Conservation (phyloP, 2,888 invertebrate genomes). For the Xestia c-nigrum region DNA sequence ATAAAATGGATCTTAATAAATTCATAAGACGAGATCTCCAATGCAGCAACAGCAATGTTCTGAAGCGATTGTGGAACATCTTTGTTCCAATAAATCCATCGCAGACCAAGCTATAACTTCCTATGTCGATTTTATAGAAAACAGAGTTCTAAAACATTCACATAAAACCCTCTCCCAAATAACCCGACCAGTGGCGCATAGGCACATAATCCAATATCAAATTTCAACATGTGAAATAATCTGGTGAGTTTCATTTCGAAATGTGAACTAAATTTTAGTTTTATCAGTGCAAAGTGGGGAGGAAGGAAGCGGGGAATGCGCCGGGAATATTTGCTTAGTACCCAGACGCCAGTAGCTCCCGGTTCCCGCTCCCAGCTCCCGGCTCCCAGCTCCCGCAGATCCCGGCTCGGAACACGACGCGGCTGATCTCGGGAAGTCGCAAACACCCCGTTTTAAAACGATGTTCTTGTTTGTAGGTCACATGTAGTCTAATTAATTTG, state of each 20-base stretch:
- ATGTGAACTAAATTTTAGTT: slow-evolving; percentile 68
- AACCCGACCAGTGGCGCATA: slow-evolving; percentile 7
- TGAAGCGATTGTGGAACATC: not conserved
- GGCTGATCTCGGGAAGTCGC: slow-evolving; percentile 51
- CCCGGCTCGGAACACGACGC: slow-evolving; percentile 37
- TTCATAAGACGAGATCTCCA: slow-evolving; percentile 22
- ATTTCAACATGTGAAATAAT: slow-evolving; percentile 55
- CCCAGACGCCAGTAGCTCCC: slow-evolving; percentile 55
- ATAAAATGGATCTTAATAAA: slow-evolving; percentile 43
- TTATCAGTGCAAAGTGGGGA: slow-evolving; percentile 72
- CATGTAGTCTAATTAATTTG: slow-evolving; percentile 57
- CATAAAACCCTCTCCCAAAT: slow-evolving; percentile 14
- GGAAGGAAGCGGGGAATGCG: slow-evolving; percentile 73
- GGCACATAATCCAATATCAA: slow-evolving; percentile 39
- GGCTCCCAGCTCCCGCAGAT: slow-evolving; percentile 26
- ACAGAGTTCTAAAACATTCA: slow-evolving; percentile 24
- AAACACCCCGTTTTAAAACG: slow-evolving; percentile 50
- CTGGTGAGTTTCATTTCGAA: slow-evolving; percentile 55
- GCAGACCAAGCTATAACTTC: too few species aligned
- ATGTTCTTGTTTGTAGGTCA: slow-evolving; percentile 59
- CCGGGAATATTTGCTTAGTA: slow-evolving; percentile 70
- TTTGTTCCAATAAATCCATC: not conserved
- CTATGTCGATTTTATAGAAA: not conserved
- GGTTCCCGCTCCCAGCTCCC: slow-evolving; percentile 30
- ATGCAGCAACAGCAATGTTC: too few species aligned